Conservation (phyloP, 2,888 invertebrate species). For the Limnephilus marmoratus region DNA sequence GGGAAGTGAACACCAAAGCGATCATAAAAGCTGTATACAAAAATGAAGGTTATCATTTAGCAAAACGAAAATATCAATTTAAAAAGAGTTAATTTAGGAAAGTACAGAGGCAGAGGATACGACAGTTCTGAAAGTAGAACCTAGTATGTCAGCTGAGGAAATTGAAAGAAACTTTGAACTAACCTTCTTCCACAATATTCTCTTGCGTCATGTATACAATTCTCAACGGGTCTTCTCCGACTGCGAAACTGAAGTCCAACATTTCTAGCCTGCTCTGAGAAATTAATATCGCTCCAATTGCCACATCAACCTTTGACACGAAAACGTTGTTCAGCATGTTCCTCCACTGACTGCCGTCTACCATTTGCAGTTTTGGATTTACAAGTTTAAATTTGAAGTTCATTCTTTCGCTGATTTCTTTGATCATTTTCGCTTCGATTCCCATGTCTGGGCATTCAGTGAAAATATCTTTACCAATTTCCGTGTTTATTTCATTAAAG, state of each 20-base stretch:
- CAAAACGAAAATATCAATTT: background rate
- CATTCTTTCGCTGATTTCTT: conserved; percentile 50
- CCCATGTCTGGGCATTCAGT: conserved; percentile 38
- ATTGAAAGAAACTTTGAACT: background rate
- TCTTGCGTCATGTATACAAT: conserved; percentile 51
- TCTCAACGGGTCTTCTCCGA: conserved; percentile 59
- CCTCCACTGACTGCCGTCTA: conserved; percentile 44
- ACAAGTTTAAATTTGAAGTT: conserved; percentile 55
- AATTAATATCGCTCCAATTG: conserved; percentile 59
- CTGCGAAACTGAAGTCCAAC: conserved; percentile 48
- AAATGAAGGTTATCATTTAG: background rate
- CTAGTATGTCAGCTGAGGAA: too few relatives aligned
- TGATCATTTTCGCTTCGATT: conserved; percentile 54
- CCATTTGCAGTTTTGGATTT: conserved; percentile 38
- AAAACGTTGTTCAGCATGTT: conserved; percentile 60
- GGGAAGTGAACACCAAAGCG: conserved; percentile 41
- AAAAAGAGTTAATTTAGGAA: too few relatives aligned
- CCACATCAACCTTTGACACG: conserved; percentile 55
- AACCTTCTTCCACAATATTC: conserved; percentile 55
- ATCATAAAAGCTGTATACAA: conserved; percentile 44
- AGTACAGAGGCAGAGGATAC: too few relatives aligned
- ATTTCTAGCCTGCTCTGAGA: conserved; percentile 53
- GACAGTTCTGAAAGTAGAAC: too few relatives aligned
- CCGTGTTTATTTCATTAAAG: background rate
- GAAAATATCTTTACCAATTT: background rate